Evolutionary conservation across 2,797 vertebrate genomes (phyloP), one percentile per base, ranked within the genome.

Genomic region (Kryptolebias ocellatus): DNA sequence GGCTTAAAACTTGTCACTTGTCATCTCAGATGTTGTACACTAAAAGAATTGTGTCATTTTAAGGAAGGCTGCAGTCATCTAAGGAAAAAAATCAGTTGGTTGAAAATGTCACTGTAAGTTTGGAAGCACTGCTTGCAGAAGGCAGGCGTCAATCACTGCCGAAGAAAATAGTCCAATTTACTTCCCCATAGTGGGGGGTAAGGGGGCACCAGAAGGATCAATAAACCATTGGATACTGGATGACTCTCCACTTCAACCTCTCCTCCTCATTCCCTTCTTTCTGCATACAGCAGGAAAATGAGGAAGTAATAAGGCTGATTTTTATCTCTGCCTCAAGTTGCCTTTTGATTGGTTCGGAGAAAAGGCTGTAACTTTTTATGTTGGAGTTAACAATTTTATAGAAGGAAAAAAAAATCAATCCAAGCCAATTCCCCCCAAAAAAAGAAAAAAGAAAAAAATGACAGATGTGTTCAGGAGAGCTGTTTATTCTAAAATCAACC

Each of bases 151-250:
- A 88, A 79, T 90, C 86, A 80, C 51, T 0, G 58, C 28, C 6
- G 58, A 60, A 59, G 80, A 82, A 87, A 87, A 87, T 61, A 74
- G 76, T 78, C 80, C 84, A 86, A 85, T 86, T 89, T 81, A 77
- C 70, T 73, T 61, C 15, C 0, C 34, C 27, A 51, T 16, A 65
- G 11, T 5, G 60, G 50, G 53, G 59, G 20, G 59, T 57, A 66
- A 51, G 49, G 81, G 42, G 51, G 53, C 46, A 16, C 29, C 1
- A 39, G 4, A 0, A 45, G 14, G 76, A 90, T 90, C 86, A 78
- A 90, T 90, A 87, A 79, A 80, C 58, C 69, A 63, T 58, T 6
- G 69, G 62, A 39, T 8, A 37, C 50, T 68, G 73, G 64, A 80
- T 74, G 83, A 39, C 44, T 61, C 61, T 70, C 53, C 64, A 17